These are phyloP conservation scores for Neodontobutis hainanensis DNA, from an alignment of 2,113 vertebrate genomes.

Conservation along the genomic window DNA sequence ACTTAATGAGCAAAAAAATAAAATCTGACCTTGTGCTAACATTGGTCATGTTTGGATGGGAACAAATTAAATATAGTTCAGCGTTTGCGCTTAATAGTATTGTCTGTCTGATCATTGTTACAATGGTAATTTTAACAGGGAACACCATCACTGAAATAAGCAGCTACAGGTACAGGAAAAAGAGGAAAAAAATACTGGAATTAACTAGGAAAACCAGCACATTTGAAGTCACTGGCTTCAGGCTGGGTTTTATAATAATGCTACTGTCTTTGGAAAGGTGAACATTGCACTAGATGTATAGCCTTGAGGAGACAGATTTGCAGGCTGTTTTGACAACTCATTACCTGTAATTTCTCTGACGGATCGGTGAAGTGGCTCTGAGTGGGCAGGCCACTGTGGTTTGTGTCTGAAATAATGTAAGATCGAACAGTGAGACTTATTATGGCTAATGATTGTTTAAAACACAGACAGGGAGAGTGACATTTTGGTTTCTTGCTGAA, in stretches of 20 bases:
- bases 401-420: constrained; percentile 73
- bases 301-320: constrained; percentile 67
- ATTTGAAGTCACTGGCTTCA: constrained; percentile 56
- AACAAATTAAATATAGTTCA: too few relatives aligned
- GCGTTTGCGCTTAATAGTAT: too few relatives aligned
- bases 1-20: constrained; percentile 84
- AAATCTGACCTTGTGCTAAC: constrained; percentile 78
- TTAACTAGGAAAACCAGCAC: constrained; percentile 23
- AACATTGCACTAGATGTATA: constrained; percentile 46
- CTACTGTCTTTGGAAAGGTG: constrained; percentile 45
- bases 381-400: constrained; percentile 56
- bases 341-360: constrained; percentile 83
- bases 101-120: neutral
- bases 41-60: constrained; percentile 50
- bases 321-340: constrained; percentile 79
- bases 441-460: constrained; percentile 74
- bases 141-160: constrained; percentile 15
- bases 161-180: neutral
- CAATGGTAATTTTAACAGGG: neutral
- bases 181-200: constrained; percentile 12
- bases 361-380: constrained; percentile 68
- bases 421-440: constrained; percentile 63
- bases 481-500: constrained; percentile 60
- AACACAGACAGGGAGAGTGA: constrained; percentile 54
- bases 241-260: constrained; percentile 46